These are phyloP conservation scores for Petrosia ficiformis DNA, from an alignment of 37 sponge, comb jelly and placozoan species.

Conservation along the genomic window DNA sequence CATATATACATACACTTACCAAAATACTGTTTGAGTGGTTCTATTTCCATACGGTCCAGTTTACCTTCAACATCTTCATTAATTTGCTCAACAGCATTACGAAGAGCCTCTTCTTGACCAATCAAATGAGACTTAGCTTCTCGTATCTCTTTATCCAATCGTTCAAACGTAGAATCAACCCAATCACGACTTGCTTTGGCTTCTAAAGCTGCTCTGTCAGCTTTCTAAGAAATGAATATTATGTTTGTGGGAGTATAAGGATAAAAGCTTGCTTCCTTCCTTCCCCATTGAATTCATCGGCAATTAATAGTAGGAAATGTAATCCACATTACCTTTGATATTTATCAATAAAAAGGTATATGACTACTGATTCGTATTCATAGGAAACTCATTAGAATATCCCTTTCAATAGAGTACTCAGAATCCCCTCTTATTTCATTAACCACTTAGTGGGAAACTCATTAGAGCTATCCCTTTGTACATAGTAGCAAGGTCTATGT, in stretches of 20 bases:
- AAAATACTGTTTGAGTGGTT: slow-evolving; percentile 86
- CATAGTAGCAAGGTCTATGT: no score
- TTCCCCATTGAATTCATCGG: not conserved
- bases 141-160: slow-evolving; percentile 84
- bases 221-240: slow-evolving; percentile 66
- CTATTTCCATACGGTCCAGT: slow-evolving; percentile 85
- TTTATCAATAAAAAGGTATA: no score
- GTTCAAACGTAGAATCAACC: slow-evolving; percentile 93
- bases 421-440: no score
- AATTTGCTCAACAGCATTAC: slow-evolving; percentile 71
- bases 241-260: not conserved
- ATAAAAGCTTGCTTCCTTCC: not conserved
- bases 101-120: slow-evolving; percentile 88
- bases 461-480: no score
- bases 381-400: no score
- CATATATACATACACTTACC: slow-evolving; percentile 39
- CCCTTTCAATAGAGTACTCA: no score
- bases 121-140: slow-evolving; percentile 66
- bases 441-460: no score
- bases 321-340: not conserved
- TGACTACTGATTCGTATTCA: no score
- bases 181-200: slow-evolving; percentile 92
- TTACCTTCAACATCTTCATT: slow-evolving; percentile 87
- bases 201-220: slow-evolving; percentile 90
- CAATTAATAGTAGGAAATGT: no score